Percentiles rank a stretch among this genome's conserved stretches.
phyloP scores from a whole-genome alignment of 2,113 vertebrate species.

The Silurus asotus region DNA sequence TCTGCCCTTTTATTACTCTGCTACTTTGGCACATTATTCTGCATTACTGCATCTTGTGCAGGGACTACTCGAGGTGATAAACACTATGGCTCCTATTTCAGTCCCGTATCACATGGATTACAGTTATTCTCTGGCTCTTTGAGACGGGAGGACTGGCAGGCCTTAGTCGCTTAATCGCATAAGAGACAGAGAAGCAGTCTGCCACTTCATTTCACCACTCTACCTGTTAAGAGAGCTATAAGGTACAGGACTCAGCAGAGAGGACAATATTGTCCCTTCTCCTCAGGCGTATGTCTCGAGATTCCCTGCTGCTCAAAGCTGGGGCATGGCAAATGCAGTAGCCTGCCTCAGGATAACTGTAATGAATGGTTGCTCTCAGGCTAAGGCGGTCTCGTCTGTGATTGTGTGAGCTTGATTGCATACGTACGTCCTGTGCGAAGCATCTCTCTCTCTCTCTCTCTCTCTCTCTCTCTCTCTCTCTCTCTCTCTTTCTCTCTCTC shows the following conservation, averaged over 20 bases:
- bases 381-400: slow-evolving; percentile 28
- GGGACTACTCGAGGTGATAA: slow-evolving; percentile 50
- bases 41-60: slow-evolving; percentile 43
- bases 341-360: slow-evolving; percentile 46
- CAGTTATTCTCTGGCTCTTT: slow-evolving; percentile 35
- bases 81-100: slow-evolving; percentile 47
- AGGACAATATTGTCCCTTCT: slow-evolving; percentile 17
- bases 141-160: neutral
- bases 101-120: slow-evolving; percentile 51
- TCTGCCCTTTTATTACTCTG: slow-evolving; percentile 29
- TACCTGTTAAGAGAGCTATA: slow-evolving; percentile 49
- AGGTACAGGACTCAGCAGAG: slow-evolving; percentile 38
- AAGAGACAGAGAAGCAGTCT: slow-evolving; percentile 42
- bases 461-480: neutral
- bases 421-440: slow-evolving; percentile 33
- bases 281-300: slow-evolving; percentile 33
- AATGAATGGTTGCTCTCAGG: slow-evolving; percentile 45
- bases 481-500: neutral
- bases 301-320: slow-evolving; percentile 43
- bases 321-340: slow-evolving; percentile 22
- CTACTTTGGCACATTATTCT: slow-evolving; percentile 30
- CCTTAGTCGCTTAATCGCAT: slow-evolving; percentile 45
- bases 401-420: slow-evolving; percentile 44
- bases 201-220: slow-evolving; percentile 42
- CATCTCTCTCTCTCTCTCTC: slow-evolving; percentile 1